These are phyloP conservation scores for Phalanger gymnotis DNA, from an alignment of 2,797 vertebrate species.

Conservation along the genomic window DNA sequence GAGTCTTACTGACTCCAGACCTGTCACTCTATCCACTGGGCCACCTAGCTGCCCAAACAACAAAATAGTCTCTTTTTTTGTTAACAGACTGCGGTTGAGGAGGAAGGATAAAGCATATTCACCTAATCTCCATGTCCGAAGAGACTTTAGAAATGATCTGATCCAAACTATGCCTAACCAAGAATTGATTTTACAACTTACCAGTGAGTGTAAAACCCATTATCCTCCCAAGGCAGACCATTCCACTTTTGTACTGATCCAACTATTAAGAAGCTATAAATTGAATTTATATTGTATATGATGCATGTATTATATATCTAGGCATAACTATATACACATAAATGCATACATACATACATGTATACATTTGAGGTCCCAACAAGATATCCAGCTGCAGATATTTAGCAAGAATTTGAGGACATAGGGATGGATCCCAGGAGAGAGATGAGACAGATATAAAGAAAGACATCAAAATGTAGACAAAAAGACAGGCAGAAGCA, in stretches of 20 bases:
- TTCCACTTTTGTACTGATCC: neutral
- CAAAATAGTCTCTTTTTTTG: neutral
- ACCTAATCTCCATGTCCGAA: neutral
- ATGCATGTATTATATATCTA: neutral
- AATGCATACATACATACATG: too few relatives aligned
- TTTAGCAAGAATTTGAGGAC: neutral
- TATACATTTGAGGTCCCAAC: neutral
- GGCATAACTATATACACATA: neutral
- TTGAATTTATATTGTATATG: neutral
- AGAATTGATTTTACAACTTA: neutral
- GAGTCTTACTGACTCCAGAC: neutral
- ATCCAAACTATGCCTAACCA: neutral
- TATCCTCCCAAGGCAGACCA: neutral
- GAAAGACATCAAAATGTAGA: neutral
- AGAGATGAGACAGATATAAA: neutral
- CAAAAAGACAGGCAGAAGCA: neutral
- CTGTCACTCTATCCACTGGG: neutral
- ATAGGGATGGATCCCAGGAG: neutral
- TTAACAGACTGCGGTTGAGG: neutral
- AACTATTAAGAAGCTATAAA: neutral
- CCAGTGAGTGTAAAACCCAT: neutral
- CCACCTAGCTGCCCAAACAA: neutral
- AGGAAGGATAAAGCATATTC: neutral
- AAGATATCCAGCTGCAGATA: neutral
- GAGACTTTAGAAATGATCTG: neutral